These are phyloP conservation scores for Drosophila rubida DNA, from an alignment of 2,888 invertebrate genomes.

Conservation along the genomic window DNA sequence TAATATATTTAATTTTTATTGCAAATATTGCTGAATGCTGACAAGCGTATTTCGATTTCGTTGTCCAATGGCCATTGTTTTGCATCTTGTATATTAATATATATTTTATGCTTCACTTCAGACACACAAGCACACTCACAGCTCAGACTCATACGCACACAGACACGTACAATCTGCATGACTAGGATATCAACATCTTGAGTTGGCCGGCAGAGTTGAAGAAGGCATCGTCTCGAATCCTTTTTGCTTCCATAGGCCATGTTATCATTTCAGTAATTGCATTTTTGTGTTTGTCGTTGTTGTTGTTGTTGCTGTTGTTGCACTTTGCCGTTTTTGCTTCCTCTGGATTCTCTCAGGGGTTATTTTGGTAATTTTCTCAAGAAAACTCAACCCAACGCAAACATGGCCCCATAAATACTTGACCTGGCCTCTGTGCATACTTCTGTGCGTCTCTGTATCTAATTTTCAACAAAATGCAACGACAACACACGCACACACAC, in stretches of 20 bases:
- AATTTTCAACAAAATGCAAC: slow-evolving; percentile 26
- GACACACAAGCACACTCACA: slow-evolving; percentile 10
- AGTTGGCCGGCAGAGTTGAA: slow-evolving; percentile 27
- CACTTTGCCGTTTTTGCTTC: slow-evolving; percentile 51
- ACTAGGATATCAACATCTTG: slow-evolving; percentile 51
- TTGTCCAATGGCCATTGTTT: slow-evolving; percentile 3
- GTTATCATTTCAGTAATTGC: slow-evolving; percentile 80
- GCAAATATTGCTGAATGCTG: background rate
- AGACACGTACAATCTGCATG: background rate
- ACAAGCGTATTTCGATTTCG: slow-evolving; percentile 26
- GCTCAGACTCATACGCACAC: background rate
- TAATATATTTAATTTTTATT: too few species aligned
- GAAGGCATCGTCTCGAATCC: slow-evolving; percentile 49
- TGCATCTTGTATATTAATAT: slow-evolving; percentile 55
- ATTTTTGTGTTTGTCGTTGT: slow-evolving; percentile 77
- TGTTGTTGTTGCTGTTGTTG: slow-evolving; percentile 50
- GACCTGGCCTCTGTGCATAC: slow-evolving; percentile 34
- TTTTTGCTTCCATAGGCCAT: slow-evolving; percentile 70
- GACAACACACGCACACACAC: background rate
- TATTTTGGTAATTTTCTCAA: slow-evolving; percentile 74
- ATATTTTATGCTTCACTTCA: slow-evolving; percentile 72
- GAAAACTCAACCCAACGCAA: slow-evolving; percentile 69
- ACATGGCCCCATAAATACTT: slow-evolving; percentile 55
- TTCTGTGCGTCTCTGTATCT: slow-evolving; percentile 36
- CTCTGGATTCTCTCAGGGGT: slow-evolving; percentile 62